Evolutionary conservation across 2,113 vertebrate species (phyloP).

Genomic region (Phalacrocorax pelagicus): DNA sequence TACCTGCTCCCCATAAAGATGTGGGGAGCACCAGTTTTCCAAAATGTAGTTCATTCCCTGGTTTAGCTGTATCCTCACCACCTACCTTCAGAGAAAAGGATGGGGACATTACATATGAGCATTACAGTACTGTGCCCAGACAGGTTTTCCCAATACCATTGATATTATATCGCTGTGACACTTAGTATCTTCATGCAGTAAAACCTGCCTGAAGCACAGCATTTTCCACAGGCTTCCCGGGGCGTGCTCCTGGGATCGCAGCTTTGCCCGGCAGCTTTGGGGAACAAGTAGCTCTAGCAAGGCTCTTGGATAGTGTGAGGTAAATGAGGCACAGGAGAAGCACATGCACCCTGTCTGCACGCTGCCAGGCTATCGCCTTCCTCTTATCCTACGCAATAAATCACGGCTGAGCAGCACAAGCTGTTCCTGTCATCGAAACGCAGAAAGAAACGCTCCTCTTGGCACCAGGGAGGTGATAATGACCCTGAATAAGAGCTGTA

Average conservation of each 20-base stretch:
- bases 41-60: not conserved
- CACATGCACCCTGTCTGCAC: not conserved
- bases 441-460: not conserved
- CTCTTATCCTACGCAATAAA: conserved; percentile 19
- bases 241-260: not conserved
- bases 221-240: not conserved
- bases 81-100: not conserved
- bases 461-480: not conserved
- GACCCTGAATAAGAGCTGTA: conserved; percentile 38
- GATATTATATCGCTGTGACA: not conserved
- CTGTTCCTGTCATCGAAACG: conserved; percentile 41
- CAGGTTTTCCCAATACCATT: fast-evolving
- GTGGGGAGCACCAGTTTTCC: not conserved
- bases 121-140: not conserved
- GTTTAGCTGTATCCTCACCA: not conserved
- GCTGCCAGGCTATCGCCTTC: not conserved
- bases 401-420: conserved; percentile 37
- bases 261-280: not conserved
- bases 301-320: not conserved
- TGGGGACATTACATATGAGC: not conserved
- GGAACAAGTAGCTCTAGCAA: not conserved
- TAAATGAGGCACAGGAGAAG: not conserved
- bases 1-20: not conserved
- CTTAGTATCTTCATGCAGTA: not conserved
- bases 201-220: not conserved